Conservation (phyloP, 2,888 invertebrate genomes). For the Ormyrus labotus region DNA sequence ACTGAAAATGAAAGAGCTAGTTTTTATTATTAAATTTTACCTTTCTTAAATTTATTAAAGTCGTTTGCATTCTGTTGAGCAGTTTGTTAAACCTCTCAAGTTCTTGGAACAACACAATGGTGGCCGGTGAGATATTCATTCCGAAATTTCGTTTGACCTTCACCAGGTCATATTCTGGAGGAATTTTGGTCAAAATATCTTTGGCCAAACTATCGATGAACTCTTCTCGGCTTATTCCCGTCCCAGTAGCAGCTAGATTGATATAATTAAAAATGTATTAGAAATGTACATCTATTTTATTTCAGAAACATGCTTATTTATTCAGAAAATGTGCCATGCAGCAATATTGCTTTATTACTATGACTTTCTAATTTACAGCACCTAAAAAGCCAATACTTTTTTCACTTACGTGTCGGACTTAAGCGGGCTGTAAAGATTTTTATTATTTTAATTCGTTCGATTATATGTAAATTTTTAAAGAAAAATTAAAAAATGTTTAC, state of each 20-base stretch:
- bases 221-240: constrained; percentile 89
- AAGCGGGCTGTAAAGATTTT: constrained; percentile 44
- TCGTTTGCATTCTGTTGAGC: constrained; percentile 82
- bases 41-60: constrained; percentile 85
- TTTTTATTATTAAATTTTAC: constrained; percentile 57
- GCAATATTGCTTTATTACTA: not conserved
- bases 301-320: not conserved
- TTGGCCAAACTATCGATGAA: constrained; percentile 88
- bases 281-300: not conserved
- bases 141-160: constrained; percentile 88
- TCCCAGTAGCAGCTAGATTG: constrained; percentile 80
- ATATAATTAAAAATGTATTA: not conserved
- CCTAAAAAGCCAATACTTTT: not conserved
- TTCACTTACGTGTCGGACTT: constrained; percentile 46
- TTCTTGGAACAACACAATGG: constrained; percentile 92
- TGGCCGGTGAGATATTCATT: constrained; percentile 87
- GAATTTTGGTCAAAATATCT: constrained; percentile 87
- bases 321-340: not conserved
- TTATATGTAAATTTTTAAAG: too few species aligned
- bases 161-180: constrained; percentile 86
- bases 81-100: constrained; percentile 91
- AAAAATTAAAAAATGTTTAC: too few species aligned
- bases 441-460: not conserved
- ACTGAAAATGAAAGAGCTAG: too few species aligned
- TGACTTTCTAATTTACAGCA: not conserved